Percentiles rank a stretch among this genome's conserved stretches.
Evolutionary conservation across 2,888 invertebrate genomes (phyloP).

Genomic region (Brenthis hecate): DNA sequence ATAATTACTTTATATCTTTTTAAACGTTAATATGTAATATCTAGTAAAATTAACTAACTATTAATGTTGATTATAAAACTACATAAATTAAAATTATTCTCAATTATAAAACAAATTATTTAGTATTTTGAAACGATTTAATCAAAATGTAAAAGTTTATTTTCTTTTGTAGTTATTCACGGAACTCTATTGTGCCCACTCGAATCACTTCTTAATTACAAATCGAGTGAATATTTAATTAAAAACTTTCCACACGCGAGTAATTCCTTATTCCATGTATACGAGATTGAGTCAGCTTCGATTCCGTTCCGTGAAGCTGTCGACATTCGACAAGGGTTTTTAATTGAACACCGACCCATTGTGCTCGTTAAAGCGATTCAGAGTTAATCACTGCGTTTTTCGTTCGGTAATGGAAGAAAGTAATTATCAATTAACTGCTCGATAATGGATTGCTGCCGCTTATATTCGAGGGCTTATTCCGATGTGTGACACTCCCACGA

Average conservation of each 20-base stretch:
- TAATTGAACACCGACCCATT: constrained; percentile 79
- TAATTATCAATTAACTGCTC: constrained; percentile 81
- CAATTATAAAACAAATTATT: background rate
- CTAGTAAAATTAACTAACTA: too few species aligned
- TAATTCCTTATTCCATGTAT: constrained; percentile 80
- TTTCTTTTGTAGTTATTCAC: constrained; percentile 53
- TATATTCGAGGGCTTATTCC: constrained; percentile 75
- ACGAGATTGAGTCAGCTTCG: constrained; percentile 77
- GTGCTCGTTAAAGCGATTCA: constrained; percentile 79
- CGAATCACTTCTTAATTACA: constrained; percentile 78
- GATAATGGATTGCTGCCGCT: constrained; percentile 80
- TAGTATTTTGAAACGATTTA: constrained; percentile 1
- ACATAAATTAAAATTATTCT: background rate
- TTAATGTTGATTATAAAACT: background rate
- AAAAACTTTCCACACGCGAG: constrained; percentile 80
- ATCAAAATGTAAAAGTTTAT: constrained; percentile 16
- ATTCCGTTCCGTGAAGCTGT: constrained; percentile 72
- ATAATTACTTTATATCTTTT: too few species aligned
- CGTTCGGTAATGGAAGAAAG: constrained; percentile 80
- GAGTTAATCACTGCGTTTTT: constrained; percentile 80
- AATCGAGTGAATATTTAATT: constrained; percentile 80
- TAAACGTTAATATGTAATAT: too few species aligned
- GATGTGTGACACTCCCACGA: constrained; percentile 60
- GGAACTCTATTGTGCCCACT: constrained; percentile 69
- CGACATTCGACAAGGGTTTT: constrained; percentile 79